Evolutionary conservation across 2,888 invertebrate species (phyloP), one percentile per base, ranked within the genome.

Genomic region (Phaonia tiefii): DNA sequence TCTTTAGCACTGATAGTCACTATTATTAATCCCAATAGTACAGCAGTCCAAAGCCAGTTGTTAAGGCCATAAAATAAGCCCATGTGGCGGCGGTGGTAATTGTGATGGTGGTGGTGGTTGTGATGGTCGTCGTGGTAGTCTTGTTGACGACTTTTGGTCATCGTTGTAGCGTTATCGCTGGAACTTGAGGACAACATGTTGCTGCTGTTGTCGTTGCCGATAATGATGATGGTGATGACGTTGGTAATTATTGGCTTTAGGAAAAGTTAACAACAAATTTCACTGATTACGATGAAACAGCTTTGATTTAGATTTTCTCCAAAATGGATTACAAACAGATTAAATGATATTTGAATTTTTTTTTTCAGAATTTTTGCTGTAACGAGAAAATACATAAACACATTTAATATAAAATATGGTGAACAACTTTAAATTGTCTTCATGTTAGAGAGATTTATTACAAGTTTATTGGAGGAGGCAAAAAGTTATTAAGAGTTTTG

Each of bases 1-100:
- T 81, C 78, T 81, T 63, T 75, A 81, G 81, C 81, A 78, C 75
- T 78, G 65, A 60, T 75, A 75, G 75, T 75, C 49, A 78, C 78
- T 78, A 81, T 78, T 81, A 81, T 78, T 81, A 81, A 81, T 78
- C 81, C 81, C 72, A 81, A 78, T 81, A 81, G 78, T 75, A 75
- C 65, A 81, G 81, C 81, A 78, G 75, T 81, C 75, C 81, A 81
- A 49, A 81, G 78, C 81, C 81, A 81, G 78, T 72, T 75, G 67
- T 81, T 81, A 65, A 69, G 81, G 54, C 78, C 81, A 78, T 81
- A 72, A 75, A 78, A 75, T 69, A 71, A 75, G 70, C 73, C 80
- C 49, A 71, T 78, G 74, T 77, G 80, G 71, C 74, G 75, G 72
- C 60, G 66, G 60, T 74, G 80, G 67, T 71, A 66, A 75, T 71